Percentiles rank a stretch among this genome's conserved stretches.
Conservation (phyloP, 1,140 invertebrate genomes). For the Euura lappo region DNA sequence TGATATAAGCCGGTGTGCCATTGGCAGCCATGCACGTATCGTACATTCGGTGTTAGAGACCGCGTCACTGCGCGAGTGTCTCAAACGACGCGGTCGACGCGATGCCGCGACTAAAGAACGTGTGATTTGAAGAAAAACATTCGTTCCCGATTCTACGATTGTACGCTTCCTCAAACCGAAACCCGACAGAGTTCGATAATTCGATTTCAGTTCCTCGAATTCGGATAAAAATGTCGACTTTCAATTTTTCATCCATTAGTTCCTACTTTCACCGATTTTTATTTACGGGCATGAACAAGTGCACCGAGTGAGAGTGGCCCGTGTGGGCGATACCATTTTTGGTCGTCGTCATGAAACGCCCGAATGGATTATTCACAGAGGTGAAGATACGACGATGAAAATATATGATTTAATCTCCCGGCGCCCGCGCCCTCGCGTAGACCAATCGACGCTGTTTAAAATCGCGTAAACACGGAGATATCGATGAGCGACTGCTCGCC, state of each 20-base stretch:
- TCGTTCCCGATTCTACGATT: too few relatives aligned
- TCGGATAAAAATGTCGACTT: too few relatives aligned
- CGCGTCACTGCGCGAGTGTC: slow-evolving; percentile 3
- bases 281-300: neutral
- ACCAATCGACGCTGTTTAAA: too few relatives aligned
- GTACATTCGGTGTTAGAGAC: neutral
- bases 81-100: slow-evolving; percentile 3
- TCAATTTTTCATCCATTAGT: neutral
- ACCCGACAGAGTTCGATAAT: too few relatives aligned
- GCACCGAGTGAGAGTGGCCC: neutral
- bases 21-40: slow-evolving; percentile 1
- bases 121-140: neutral
- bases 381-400: too few relatives aligned
- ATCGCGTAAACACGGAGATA: too few relatives aligned
- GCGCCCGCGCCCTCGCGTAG: too few relatives aligned
- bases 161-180: too few relatives aligned
- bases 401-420: too few relatives aligned
- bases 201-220: too few relatives aligned
- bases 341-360: neutral
- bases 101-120: neutral
- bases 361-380: too few relatives aligned
- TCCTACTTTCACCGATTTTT: neutral
- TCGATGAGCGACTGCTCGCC: too few relatives aligned
- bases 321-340: neutral
- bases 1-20: neutral